Percentiles rank a stretch among this genome's conserved stretches.
phyloP scores from a whole-genome alignment of 2,113 vertebrate species.

The Lynx canadensis region DNA sequence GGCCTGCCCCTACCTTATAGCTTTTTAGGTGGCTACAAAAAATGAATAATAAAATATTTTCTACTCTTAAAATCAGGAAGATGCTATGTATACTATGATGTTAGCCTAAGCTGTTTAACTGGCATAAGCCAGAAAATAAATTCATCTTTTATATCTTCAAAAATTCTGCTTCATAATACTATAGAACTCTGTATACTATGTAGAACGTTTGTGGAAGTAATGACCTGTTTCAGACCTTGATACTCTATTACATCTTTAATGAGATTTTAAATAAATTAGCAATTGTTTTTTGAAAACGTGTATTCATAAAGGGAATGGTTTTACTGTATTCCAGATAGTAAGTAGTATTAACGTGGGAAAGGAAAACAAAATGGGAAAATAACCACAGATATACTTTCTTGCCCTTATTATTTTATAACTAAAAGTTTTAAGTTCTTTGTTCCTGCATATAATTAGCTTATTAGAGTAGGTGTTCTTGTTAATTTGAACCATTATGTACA shows the following conservation, averaged over 20 bases:
- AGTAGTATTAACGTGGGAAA: neutral
- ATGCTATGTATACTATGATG: neutral
- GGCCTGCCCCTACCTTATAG: neutral
- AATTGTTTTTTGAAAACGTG: neutral
- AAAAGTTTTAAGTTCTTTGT: neutral
- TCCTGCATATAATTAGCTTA: neutral
- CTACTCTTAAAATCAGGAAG: neutral
- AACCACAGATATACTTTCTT: neutral
- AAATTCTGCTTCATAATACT: neutral
- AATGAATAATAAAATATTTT: constrained; percentile 19
- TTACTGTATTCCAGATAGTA: neutral
- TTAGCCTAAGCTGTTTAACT: neutral
- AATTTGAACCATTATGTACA: neutral
- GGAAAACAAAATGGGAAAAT: constrained; percentile 28
- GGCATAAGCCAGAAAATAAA: neutral
- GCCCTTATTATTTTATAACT: neutral
- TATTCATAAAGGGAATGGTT: neutral
- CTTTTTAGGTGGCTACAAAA: constrained; percentile 29
- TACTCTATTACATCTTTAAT: neutral
- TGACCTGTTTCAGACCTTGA: neutral
- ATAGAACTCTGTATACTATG: neutral
- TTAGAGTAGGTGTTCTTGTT: neutral
- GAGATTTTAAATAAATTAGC: constrained; percentile 31
- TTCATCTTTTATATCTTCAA: neutral
- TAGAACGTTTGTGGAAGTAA: neutral